Conservation (phyloP, 2,797 vertebrate genomes). For the Muscicapa comitata region DNA sequence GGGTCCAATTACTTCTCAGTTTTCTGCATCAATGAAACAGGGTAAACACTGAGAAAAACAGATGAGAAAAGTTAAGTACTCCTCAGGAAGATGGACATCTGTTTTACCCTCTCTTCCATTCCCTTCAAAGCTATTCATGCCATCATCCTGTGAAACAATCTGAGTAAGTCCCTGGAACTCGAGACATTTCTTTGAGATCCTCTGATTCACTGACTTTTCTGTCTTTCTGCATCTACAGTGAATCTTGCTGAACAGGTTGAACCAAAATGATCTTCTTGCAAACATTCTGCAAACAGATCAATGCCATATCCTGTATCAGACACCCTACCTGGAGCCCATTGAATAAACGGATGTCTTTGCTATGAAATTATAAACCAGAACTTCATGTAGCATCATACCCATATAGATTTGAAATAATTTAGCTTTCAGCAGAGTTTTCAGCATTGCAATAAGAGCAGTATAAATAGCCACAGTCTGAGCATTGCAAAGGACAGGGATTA, state of each 20-base stretch:
- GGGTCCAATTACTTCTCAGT: neutral
- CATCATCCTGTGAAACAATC: neutral
- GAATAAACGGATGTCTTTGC: neutral
- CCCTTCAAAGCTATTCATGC: neutral
- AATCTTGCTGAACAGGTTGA: constrained; percentile 1
- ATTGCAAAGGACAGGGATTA: neutral
- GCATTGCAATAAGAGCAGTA: neutral
- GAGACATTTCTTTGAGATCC: neutral
- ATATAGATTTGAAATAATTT: neutral
- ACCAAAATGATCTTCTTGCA: neutral
- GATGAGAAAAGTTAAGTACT: neutral
- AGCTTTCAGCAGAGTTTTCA: neutral
- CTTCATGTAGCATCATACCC: neutral
- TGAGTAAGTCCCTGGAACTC: neutral
- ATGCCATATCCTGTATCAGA: neutral
- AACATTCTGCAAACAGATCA: neutral
- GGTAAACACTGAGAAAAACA: neutral
- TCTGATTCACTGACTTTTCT: neutral
- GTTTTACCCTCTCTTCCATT: neutral
- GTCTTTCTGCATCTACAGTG: neutral
- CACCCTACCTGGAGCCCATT: neutral
- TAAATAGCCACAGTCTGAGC: neutral
- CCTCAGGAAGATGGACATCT: neutral
- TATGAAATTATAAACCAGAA: neutral
- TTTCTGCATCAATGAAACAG: neutral